These are phyloP conservation scores for Dolichoris vasculosae DNA, from an alignment of 1,140 invertebrate genomes.

Conservation along the genomic window DNA sequence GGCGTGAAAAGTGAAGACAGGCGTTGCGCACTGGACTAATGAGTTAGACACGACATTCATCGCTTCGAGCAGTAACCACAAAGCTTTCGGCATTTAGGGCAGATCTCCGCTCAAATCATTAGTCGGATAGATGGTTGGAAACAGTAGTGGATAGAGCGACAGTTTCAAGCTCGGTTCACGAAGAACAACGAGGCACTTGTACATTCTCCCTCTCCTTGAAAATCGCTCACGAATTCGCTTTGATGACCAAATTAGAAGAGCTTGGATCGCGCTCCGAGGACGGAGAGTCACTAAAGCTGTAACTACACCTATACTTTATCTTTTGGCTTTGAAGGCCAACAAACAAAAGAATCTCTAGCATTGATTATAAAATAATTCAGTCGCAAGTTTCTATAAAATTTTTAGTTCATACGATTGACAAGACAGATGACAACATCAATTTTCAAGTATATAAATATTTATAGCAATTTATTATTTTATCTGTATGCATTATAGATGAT, in stretches of 20 bases:
- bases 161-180: slow-evolving; percentile 60
- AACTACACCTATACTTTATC: neutral
- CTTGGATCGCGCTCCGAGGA: neutral
- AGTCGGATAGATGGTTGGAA: slow-evolving; percentile 63
- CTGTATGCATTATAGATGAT: too few species aligned
- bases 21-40: neutral
- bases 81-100: neutral
- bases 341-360: too few species aligned
- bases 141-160: slow-evolving; percentile 60
- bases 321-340: too few species aligned
- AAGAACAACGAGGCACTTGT: slow-evolving; percentile 59
- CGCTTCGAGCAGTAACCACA: neutral
- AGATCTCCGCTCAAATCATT: slow-evolving; percentile 58
- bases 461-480: too few species aligned
- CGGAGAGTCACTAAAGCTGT: neutral
- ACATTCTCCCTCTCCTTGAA: slow-evolving; percentile 60
- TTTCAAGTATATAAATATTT: too few species aligned
- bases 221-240: slow-evolving; percentile 66
- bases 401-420: too few species aligned
- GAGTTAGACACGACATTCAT: neutral
- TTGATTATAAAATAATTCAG: too few species aligned
- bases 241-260: slow-evolving; percentile 71
- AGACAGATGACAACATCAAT: too few species aligned
- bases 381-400: too few species aligned
- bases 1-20: neutral